Evolutionary conservation across 2,113 vertebrate genomes (phyloP).

Genomic region (Phainopepla nitens): DNA sequence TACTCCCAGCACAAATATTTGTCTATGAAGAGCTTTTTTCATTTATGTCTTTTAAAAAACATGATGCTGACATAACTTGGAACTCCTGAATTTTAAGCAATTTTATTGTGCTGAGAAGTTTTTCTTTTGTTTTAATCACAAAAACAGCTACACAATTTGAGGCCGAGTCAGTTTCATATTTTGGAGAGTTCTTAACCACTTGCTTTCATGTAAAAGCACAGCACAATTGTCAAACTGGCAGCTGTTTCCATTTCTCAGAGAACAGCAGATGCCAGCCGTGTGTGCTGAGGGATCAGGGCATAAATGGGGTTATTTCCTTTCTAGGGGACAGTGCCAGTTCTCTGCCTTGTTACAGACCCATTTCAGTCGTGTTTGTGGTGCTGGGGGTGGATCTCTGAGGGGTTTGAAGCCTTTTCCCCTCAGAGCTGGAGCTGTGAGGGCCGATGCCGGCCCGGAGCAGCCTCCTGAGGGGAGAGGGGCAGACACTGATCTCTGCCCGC

Average conservation of each 20-base stretch:
- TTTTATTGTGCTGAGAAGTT: background rate
- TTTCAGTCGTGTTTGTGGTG: background rate
- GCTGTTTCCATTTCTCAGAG: background rate
- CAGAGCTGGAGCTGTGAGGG: too few species aligned
- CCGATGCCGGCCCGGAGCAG: rapidly evolving
- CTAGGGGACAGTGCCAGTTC: background rate
- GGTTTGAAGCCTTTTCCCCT: background rate
- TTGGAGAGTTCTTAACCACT: background rate
- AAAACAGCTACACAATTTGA: background rate
- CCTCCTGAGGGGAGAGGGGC: background rate
- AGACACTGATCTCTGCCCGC: background rate
- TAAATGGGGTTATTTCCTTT: background rate
- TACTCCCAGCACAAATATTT: background rate
- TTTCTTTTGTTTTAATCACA: background rate
- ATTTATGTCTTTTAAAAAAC: background rate
- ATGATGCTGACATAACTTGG: background rate
- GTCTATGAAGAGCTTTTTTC: background rate
- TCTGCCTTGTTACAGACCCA: background rate
- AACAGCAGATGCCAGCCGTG: background rate
- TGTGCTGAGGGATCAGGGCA: background rate
- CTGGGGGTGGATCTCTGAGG: background rate
- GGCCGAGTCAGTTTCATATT: background rate
- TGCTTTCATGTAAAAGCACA: background rate
- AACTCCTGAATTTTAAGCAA: background rate
- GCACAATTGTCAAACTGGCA: rapidly evolving